Evolutionary conservation across 2,113 vertebrate genomes (phyloP), one percentile per base, ranked within the genome.

Genomic region (Dascyllus trimaculatus): DNA sequence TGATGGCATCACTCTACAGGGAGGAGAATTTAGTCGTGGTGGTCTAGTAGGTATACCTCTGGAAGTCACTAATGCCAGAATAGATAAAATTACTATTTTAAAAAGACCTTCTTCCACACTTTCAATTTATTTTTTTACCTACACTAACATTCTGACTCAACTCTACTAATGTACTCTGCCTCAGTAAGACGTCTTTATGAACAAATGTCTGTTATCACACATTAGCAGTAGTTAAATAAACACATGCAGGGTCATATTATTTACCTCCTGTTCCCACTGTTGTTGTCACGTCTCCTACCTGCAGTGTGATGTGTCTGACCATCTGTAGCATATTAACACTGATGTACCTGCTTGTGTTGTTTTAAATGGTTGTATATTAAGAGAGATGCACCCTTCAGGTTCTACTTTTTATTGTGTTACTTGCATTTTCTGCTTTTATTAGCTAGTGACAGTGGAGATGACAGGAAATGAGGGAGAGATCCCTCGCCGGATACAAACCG

Each of bases 161-260:
- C 29, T 29, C 29, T 17, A 1, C 2, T n/a, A n/a, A 5, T 46
- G 46, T 6, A 53, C 19, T 53, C 11, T 38, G 25, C 35, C 19
- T 15, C 35, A 11, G 58, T 21, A 7, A 40, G 19, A 45, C 14
- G 18, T 26, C 49, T 38, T 54, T 24, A 21, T 48, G 2, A 29
- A 74, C 9, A 25, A 4, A 11, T n/a, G 3, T 21, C 13, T 29
- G 29, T 26, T 43, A 24, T 43, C 22, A 18, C 43, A 17, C 9
- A 6, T 59, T 51, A 18, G 62, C 15, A 2, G 38, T 15, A 54
- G 14, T 52, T 51, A 51, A 53, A 40, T 63, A 56, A 53, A 76
- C 24, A n/a, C n/a, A 35, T 48, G 17, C 13, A 29, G 46, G 19
- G 19, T 13, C 8, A 2, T 5, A 62, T 62, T 1, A 53, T 32